Conservation (phyloP, 2,113 vertebrate species). For the Equus quagga region DNA sequence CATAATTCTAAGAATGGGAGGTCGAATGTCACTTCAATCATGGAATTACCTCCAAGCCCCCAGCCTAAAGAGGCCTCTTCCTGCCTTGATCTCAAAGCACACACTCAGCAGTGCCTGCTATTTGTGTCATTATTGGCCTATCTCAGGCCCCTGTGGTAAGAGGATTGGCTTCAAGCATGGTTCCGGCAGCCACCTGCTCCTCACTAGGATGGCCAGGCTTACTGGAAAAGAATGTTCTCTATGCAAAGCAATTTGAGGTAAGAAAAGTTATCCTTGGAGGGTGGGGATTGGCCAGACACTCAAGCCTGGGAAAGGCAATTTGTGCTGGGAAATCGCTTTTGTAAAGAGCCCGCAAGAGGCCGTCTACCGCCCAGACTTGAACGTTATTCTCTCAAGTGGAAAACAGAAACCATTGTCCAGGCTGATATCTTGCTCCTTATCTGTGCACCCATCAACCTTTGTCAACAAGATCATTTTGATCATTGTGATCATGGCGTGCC, state of each 20-base stretch:
- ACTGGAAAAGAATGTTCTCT: not conserved
- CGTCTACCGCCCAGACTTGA: not conserved
- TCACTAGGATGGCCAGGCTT: not conserved
- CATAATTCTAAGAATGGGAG: not conserved
- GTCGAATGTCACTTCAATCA: not conserved
- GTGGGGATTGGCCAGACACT: not conserved
- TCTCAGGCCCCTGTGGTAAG: not conserved
- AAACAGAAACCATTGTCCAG: not conserved
- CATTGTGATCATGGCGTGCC: not conserved
- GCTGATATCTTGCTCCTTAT: not conserved
- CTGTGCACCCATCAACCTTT: not conserved
- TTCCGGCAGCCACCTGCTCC: not conserved
- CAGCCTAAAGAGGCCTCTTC: not conserved
- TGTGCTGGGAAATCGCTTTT: not conserved
- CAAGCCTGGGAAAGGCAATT: not conserved
- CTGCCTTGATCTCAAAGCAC: not conserved
- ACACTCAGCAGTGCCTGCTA: not conserved
- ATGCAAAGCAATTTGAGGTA: not conserved
- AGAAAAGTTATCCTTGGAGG: not conserved
- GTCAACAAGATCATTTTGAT: not conserved
- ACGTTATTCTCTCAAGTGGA: not conserved
- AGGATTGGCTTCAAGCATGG: not conserved
- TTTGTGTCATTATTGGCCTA: not conserved
- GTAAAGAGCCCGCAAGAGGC: accelerated
- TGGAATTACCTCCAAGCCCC: not conserved